Conservation (phyloP, 2,888 invertebrate genomes). For the Danaus chrysippus region DNA sequence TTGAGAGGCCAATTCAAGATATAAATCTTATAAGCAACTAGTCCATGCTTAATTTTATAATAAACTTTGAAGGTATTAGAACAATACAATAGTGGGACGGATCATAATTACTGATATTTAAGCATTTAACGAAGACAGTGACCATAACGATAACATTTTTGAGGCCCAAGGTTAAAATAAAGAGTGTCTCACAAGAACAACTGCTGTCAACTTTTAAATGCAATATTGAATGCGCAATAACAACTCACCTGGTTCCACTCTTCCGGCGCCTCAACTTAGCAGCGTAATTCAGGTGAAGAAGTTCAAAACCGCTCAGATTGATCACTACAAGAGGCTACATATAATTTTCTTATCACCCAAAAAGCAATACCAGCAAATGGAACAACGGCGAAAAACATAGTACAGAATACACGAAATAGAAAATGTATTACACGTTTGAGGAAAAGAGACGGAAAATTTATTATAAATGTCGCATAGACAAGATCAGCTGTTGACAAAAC, state of each 20-base stretch:
- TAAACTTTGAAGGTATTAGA: too few relatives aligned
- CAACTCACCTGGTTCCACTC: slow-evolving; percentile 54
- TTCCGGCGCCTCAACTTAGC: slow-evolving; percentile 35
- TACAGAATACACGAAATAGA: slow-evolving; percentile 39
- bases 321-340: slow-evolving; percentile 49
- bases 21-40: too few relatives aligned
- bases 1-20: slow-evolving; percentile 10
- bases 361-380: slow-evolving; percentile 57
- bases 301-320: slow-evolving; percentile 45
- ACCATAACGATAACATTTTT: slow-evolving; percentile 17
- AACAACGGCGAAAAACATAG: slow-evolving; percentile 66
- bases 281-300: slow-evolving; percentile 50
- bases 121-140: too few relatives aligned
- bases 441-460: slow-evolving; percentile 31
- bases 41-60: too few relatives aligned
- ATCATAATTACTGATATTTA: too few relatives aligned
- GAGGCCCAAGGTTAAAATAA: slow-evolving; percentile 68
- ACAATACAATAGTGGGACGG: too few relatives aligned
- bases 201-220: slow-evolving; percentile 57
- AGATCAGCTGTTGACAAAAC: slow-evolving; percentile 50
- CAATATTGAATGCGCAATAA: slow-evolving; percentile 57
- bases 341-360: slow-evolving; percentile 57
- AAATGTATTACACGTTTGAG: slow-evolving; percentile 41
- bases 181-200: slow-evolving; percentile 50
- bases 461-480: slow-evolving; percentile 38